Base-by-base conservation (phyloP, 1,140 invertebrate species). In the Coelopa frigida region DNA sequence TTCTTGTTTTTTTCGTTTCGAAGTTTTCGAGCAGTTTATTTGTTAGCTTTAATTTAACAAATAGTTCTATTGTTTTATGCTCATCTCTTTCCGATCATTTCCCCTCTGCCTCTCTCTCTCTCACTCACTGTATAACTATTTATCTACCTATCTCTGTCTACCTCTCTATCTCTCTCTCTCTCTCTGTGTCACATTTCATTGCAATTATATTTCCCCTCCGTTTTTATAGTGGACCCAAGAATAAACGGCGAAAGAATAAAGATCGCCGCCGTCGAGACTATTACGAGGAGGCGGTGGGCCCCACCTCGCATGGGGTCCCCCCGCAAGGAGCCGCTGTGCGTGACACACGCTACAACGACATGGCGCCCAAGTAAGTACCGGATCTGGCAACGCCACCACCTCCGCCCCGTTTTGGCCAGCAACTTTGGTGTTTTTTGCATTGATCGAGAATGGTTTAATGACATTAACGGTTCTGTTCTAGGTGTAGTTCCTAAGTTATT, bases 311-410 rank as follows among this genome's bases (percentile, higher is more conserved):
- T 44, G 6, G 58, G 57, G 41, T 46, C 18, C 56, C 36, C 49
- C 53, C 44, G 47, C 29, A 52, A 37, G 55, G 51, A 17, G 47
- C 50, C 12, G 74, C 70, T 32, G 68, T 56, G 17, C 70, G 74
- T 39, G 77, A 77, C 47, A 72, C 75, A 38, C 74, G 84, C 70
- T 86, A 85, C 70, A 79, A 81, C 55, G 84, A 87, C 68, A 80
- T 84, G 73, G 83, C 83, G 53, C 82, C 84, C 57, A 85, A 85
- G 84, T 87, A 75, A 82, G 81, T 78, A 53, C 32, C 10, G 20
- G 24, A 26, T 26, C n/a, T n/a, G n/a, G n/a, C n/a, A n/a, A n/a
- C n/a, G n/a, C n/a, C n/a, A n/a, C n/a, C n/a, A n/a, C n/a, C n/a
- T n/a, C n/a, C n/a, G n/a, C n/a, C n/a, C n/a, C n/a, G n/a, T n/a